Conservation (phyloP, 2,797 vertebrate genomes). For the Protonibea diacanthus region DNA sequence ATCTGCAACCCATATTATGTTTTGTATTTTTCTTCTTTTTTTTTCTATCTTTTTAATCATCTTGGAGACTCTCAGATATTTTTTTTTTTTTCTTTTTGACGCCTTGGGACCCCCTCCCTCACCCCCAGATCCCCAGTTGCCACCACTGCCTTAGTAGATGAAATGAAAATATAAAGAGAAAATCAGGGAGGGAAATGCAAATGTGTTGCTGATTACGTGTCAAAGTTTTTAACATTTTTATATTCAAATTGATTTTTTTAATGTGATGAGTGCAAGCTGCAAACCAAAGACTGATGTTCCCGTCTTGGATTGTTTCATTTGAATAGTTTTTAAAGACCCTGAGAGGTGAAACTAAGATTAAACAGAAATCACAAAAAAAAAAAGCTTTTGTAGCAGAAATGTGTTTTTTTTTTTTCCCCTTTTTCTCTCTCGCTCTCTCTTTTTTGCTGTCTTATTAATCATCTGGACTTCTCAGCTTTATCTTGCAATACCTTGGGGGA, state of each 20-base stretch:
- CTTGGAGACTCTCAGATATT: neutral
- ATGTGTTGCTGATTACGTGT: neutral
- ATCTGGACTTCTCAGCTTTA: neutral
- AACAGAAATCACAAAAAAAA: conserved; percentile 4
- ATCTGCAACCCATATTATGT: no score
- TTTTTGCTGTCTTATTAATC: conserved; percentile 4
- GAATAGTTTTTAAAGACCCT: neutral
- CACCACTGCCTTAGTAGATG: neutral
- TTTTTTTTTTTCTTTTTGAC: neutral
- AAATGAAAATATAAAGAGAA: neutral
- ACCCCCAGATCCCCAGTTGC: neutral
- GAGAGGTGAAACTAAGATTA: neutral
- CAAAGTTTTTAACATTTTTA: neutral
- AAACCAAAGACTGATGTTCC: neutral
- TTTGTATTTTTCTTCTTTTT: neutral
- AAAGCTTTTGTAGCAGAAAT: neutral
- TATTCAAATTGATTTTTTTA: neutral
- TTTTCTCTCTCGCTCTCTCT: neutral
- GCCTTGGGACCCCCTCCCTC: neutral
- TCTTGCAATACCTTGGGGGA: neutral
- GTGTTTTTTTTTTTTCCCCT: neutral
- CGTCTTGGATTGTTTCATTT: neutral
- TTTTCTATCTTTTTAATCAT: conserved; percentile 10
- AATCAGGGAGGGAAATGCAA: neutral
- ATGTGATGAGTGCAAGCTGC: neutral